phyloP scores from a whole-genome alignment of 2,113 vertebrate genomes.

The Muscicapa adusta region DNA sequence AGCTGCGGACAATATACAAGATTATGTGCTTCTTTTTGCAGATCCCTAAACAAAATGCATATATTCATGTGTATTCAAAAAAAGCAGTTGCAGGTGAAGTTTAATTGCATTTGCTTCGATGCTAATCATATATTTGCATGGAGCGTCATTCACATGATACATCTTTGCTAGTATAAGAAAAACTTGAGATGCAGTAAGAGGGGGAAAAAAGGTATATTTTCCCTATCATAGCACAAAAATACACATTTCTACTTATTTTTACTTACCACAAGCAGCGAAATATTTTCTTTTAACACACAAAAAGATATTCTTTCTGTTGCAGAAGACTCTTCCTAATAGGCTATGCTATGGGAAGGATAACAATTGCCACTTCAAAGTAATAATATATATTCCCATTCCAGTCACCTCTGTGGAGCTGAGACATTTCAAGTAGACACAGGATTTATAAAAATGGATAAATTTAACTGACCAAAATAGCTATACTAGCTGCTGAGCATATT shows the following conservation, averaged over 20 bases:
- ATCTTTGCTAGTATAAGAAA: background rate
- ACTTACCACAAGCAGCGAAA: background rate
- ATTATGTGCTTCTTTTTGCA: background rate
- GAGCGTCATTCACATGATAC: accelerated
- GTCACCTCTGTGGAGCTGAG: background rate
- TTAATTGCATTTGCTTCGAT: background rate
- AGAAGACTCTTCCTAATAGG: background rate
- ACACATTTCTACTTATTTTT: background rate
- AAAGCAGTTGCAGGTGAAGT: background rate
- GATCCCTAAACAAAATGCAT: background rate
- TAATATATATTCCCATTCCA: background rate
- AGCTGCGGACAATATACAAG: background rate
- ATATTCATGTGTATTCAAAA: background rate
- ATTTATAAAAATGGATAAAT: background rate
- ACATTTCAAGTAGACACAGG: background rate
- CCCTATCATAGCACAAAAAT: background rate
- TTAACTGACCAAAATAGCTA: background rate
- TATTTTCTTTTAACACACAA: background rate
- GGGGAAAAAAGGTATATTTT: background rate
- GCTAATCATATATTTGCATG: background rate
- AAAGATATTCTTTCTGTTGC: background rate
- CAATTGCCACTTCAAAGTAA: background rate
- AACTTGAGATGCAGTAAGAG: background rate
- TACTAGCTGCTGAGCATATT: background rate
- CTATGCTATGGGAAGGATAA: background rate